These are phyloP conservation scores for Protaetia brevitarsis DNA, from an alignment of 1,140 invertebrate genomes.

Conservation along the genomic window DNA sequence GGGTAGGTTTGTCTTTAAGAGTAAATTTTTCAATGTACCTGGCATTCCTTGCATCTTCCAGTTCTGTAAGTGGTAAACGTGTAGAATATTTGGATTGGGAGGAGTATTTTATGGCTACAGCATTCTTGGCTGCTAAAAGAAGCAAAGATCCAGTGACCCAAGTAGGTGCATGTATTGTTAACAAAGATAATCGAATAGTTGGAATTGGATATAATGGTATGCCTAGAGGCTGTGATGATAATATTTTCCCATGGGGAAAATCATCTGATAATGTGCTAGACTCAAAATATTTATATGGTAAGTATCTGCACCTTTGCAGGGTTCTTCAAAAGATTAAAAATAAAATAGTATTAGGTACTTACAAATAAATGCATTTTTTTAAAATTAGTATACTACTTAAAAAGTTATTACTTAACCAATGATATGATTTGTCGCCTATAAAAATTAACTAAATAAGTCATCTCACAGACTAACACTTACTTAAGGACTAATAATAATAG, in stretches of 20 bases:
- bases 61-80: constrained; percentile 29
- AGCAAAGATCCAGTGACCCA: constrained; percentile 92
- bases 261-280: constrained; percentile 40
- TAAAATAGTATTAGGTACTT: background rate
- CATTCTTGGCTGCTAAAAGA: constrained; percentile 79
- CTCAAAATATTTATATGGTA: constrained; percentile 83
- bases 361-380: background rate
- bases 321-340: background rate
- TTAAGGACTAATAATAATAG: too few relatives aligned
- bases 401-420: too few relatives aligned
- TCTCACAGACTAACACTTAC: too few relatives aligned
- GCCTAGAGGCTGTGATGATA: constrained; percentile 83
- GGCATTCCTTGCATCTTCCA: background rate
- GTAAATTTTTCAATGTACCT: background rate
- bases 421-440: too few relatives aligned
- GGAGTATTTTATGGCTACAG: constrained; percentile 93
- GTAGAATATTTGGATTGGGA: constrained; percentile 58
- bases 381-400: too few relatives aligned
- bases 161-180: constrained; percentile 92
- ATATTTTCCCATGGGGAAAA: constrained; percentile 85
- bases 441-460: too few relatives aligned
- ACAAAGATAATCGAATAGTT: constrained; percentile 84
- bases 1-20: background rate
- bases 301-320: background rate
- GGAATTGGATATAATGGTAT: constrained; percentile 96